Evolutionary conservation across 2,113 vertebrate genomes (phyloP), one percentile per base, ranked within the genome.

Genomic region (Fukomys damarensis): DNA sequence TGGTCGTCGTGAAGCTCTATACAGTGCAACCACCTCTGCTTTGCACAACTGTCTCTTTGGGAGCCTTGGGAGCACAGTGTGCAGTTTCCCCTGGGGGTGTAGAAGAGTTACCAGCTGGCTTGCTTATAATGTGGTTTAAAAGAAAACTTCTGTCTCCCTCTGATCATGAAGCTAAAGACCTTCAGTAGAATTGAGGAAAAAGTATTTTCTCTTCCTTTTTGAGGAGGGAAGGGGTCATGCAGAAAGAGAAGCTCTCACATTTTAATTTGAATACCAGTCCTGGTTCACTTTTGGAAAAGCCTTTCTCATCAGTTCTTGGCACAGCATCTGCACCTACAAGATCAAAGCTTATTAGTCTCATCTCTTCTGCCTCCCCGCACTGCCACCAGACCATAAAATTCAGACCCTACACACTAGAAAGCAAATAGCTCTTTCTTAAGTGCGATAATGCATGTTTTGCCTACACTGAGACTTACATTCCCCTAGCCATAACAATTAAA

Each of bases 311-410:
- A 80, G 4, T 54, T 96, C 79, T 74, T 89, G 93, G 94, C 89
- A 41, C 86, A 82, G 61, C 26, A 58, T 91, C 93, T 89, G 72
- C 38, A 89, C 79, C 92, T 97, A 94, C 82, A 93, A 59, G 72
- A 97, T 91, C 95, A 96, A 90, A 96, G 91, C 56, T 88, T 89
- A 96, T 97, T 92, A 97, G 87, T 32, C 54, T 93, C 77, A 83
- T 93, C 74, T 84, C 94, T 93, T 96, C 59, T 83, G 65, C 54
- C 70, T 84, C 93, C 58, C 59, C 63, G 17, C 0, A 17, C 32
- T 72, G 81, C 90, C 93, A 72, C 81, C 43, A 83, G 94, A 83
- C 70, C 83, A 28, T 43, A 3, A 89, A 84, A 58, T 66, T 86
- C 80, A 74, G 79, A 46, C 32, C 68, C 41, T 3, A 24, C 22